Evolutionary conservation across 2,113 vertebrate genomes (phyloP).

Genomic region (Lepus timidus): DNA sequence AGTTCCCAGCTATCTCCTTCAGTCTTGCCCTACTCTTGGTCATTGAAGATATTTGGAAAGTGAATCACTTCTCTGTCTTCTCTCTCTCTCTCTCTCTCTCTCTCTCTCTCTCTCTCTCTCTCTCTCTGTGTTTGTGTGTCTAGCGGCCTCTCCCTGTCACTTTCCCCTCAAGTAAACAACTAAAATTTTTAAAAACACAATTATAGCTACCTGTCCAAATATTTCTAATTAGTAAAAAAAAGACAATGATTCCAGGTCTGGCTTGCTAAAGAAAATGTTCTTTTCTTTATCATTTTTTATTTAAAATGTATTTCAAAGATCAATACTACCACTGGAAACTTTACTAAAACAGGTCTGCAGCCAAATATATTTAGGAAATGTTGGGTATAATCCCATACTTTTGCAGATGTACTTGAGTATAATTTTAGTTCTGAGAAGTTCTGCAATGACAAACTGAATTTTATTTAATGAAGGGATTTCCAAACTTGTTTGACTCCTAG

Average conservation of each 20-base stretch:
- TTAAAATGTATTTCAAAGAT: neutral
- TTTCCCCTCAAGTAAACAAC: too few relatives aligned
- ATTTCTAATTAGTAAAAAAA: neutral
- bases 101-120: too few relatives aligned
- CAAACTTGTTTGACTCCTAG: neutral
- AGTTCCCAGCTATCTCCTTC: too few relatives aligned
- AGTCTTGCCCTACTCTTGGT: too few relatives aligned
- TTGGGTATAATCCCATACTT: neutral
- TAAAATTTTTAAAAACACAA: too few relatives aligned
- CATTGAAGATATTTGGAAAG: too few relatives aligned
- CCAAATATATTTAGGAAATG: neutral
- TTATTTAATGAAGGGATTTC: neutral
- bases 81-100: too few relatives aligned
- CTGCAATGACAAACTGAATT: neutral
- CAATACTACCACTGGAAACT: neutral
- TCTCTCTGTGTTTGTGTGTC: too few relatives aligned
- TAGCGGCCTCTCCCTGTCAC: too few relatives aligned
- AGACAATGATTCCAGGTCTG: neutral
- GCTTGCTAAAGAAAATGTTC: neutral
- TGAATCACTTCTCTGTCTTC: too few relatives aligned
- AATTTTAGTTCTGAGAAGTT: neutral
- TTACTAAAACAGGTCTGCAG: neutral
- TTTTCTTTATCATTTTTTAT: neutral
- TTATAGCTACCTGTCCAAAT: neutral
- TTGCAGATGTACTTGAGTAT: neutral